Evolutionary conservation across 2,797 vertebrate species (phyloP).

Genomic region (Thalassophryne amazonica): DNA sequence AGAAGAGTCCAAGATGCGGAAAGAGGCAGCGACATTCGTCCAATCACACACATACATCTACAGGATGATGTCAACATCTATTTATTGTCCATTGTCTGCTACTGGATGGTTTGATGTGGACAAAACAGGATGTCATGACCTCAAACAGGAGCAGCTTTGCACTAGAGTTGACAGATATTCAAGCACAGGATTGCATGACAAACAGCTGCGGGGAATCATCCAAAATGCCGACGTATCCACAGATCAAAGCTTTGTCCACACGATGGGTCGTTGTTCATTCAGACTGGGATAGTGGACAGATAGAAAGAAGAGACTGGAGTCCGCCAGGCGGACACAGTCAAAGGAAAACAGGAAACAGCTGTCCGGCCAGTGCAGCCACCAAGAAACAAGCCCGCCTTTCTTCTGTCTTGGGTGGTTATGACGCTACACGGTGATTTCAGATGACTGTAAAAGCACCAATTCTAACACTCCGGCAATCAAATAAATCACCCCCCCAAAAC

Average conservation of each 20-base stretch:
- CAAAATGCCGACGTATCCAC: slow-evolving; percentile 13
- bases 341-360: slow-evolving; percentile 82
- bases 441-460: too few species aligned
- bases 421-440: too few species aligned
- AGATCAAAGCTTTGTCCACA: slow-evolving; percentile 48
- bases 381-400: neutral
- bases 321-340: slow-evolving; percentile 52
- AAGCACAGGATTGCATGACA: neutral
- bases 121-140: slow-evolving; percentile 68
- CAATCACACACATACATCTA: slow-evolving; percentile 52
- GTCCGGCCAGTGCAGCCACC: slow-evolving; percentile 38
- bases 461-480: too few species aligned
- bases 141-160: slow-evolving; percentile 22
- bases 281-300: slow-evolving; percentile 65
- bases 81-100: slow-evolving; percentile 67
- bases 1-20: slow-evolving; percentile 2
- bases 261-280: slow-evolving; percentile 59
- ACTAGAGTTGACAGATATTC: neutral
- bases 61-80: slow-evolving; percentile 68
- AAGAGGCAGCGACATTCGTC: slow-evolving; percentile 16
- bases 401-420: slow-evolving; percentile 3
- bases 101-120: slow-evolving; percentile 68
- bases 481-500: too few species aligned
- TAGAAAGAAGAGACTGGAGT: slow-evolving; percentile 60
- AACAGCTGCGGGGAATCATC: neutral